Evolutionary conservation across 2,113 vertebrate genomes (phyloP).

Genomic region (Salminus brasiliensis): DNA sequence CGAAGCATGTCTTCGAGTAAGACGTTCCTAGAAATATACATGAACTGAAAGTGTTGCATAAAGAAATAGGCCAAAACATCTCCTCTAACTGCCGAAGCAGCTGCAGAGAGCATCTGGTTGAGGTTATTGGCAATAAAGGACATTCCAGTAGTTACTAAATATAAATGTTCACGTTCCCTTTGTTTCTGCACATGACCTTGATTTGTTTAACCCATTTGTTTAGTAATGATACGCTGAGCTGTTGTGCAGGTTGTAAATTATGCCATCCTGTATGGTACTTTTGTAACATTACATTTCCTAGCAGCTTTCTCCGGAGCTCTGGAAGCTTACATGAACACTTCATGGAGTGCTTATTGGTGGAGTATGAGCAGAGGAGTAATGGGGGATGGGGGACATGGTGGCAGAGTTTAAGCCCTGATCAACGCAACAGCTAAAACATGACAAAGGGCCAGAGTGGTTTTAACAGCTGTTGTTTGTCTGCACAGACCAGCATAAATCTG

Average conservation of each 20-base stretch:
- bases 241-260: not conserved
- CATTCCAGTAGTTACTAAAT: not conserved
- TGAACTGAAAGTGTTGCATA: not conserved
- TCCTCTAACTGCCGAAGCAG: not conserved
- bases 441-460: slow-evolving; percentile 45
- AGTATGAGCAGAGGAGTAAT: not conserved
- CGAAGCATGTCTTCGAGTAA: not conserved
- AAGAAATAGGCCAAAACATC: not conserved
- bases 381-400: slow-evolving; percentile 5
- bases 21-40: not conserved
- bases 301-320: not conserved
- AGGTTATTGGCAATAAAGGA: not conserved
- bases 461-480: slow-evolving; percentile 56
- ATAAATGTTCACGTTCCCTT: not conserved
- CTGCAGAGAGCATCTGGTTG: not conserved
- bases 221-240: too few species aligned
- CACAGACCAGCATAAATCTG: slow-evolving; percentile 38
- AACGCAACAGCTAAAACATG: slow-evolving; percentile 25
- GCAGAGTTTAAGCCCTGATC: slow-evolving; percentile 22
- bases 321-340: not conserved
- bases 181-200: not conserved
- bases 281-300: too few species aligned
- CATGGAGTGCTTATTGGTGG: not conserved
- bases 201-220: not conserved
- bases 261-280: too few species aligned